Percentiles rank a stretch among this genome's conserved stretches.
phyloP scores from a whole-genome alignment of 2,113 vertebrate species.

The Tinamus guttatus region DNA sequence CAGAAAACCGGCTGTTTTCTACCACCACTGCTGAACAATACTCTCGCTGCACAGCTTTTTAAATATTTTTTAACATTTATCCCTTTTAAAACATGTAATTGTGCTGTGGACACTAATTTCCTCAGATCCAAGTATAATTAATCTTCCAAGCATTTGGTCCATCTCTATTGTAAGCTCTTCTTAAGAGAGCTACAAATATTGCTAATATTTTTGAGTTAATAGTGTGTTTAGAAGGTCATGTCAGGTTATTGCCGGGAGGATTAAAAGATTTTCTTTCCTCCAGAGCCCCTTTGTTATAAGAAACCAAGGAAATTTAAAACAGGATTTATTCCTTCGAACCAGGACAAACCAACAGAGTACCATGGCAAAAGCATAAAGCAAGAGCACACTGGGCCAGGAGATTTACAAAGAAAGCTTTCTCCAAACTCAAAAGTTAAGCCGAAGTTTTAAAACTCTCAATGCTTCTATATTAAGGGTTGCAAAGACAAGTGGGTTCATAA shows the following conservation, averaged over 20 bases:
- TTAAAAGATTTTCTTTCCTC: conserved; percentile 75
- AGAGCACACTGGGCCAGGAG: conserved; percentile 72
- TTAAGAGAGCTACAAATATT: conserved; percentile 59
- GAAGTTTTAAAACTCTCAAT: conserved; percentile 69
- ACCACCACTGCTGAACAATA: conserved; percentile 61
- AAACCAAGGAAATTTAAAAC: conserved; percentile 79
- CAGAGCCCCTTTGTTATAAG: conserved; percentile 72
- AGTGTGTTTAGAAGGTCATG: conserved; percentile 72
- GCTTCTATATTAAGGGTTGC: conserved; percentile 10
- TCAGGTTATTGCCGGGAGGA: conserved; percentile 76
- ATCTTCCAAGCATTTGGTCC: conserved; percentile 13
- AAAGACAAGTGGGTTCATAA: conserved; percentile 60
- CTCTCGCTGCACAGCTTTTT: conserved; percentile 17
- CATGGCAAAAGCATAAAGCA: conserved; percentile 64
- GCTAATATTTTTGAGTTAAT: conserved; percentile 62
- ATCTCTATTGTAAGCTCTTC: conserved; percentile 39
- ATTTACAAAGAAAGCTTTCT: conserved; percentile 70
- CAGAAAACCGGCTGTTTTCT: conserved; percentile 14
- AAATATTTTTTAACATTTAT: conserved; percentile 43
- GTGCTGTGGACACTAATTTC: conserved; percentile 26
- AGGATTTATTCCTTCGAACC: conserved; percentile 79
- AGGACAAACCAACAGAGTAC: conserved; percentile 68
- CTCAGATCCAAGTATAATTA: background rate
- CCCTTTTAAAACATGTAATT: conserved; percentile 43
- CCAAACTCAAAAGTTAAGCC: conserved; percentile 68